A percentile compares a stretch with the other conserved stretches of the same genome.
phyloP scores from a whole-genome alignment of 2,113 vertebrate species.

The Mastomys natalensis region DNA sequence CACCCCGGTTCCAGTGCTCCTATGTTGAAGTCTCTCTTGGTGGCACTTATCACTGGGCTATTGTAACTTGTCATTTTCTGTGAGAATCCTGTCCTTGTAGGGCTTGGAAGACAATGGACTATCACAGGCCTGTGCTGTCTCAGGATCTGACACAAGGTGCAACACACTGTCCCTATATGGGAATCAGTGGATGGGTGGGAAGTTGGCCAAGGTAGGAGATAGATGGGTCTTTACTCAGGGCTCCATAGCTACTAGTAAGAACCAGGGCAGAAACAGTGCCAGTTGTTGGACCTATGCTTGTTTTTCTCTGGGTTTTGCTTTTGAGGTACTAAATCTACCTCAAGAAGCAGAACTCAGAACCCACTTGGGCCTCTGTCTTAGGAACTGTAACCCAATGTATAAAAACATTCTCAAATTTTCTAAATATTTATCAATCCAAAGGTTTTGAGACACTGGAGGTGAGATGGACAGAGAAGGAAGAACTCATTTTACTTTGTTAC shows the following conservation, averaged over 20 bases:
- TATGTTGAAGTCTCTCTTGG: neutral
- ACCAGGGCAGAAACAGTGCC: neutral
- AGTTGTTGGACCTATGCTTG: neutral
- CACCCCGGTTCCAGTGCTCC: neutral
- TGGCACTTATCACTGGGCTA: neutral
- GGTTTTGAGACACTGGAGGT: neutral
- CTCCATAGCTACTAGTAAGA: neutral
- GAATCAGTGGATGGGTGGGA: neutral
- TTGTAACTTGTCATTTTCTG: neutral
- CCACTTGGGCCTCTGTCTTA: neutral
- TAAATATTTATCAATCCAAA: neutral
- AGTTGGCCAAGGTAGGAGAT: neutral
- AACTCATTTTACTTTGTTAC: neutral
- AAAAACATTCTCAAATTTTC: neutral
- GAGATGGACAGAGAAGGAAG: neutral
- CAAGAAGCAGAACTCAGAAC: neutral
- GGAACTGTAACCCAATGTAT: neutral
- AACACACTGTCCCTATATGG: fast-evolving
- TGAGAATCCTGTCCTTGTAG: neutral
- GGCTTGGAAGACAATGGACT: fast-evolving
- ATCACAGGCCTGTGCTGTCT: neutral
- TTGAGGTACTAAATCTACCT: neutral
- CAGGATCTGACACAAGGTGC: no score
- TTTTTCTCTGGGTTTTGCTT: neutral
- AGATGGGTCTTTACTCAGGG: neutral